Evolutionary conservation across 2,888 invertebrate genomes (phyloP), one percentile per base, ranked within the genome.

Genomic region (Podotricha telesiphe): DNA sequence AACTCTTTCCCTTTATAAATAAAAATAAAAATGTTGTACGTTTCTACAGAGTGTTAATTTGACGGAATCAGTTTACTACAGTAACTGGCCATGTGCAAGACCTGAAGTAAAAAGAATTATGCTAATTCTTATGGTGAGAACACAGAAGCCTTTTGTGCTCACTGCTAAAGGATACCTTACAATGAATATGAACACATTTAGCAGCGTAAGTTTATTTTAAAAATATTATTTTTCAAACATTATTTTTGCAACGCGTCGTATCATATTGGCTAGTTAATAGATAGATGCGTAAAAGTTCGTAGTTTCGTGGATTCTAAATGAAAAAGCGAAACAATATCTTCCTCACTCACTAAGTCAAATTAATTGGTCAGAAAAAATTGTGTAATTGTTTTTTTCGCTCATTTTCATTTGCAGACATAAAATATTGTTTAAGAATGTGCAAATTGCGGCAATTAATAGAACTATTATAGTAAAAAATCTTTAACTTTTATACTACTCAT

Each of bases 141-240:
- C 85, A 0, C 92, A 89, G 72, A 89, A 82, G 59, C 88, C 91
- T 0, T 84, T 91, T n/a, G 76, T 72, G 53, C 78, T 87, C 10
- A 86, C 86, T 8, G 91, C 87, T 0, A 88, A 85, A n/a, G 86
- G 87, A 5, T 89, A 82, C 55, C 67, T 87, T 8, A 79, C 74
- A 11, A 91, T 93, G 88, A 86, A 92, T 73, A 82, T 92, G 68
- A 80, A 83, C 61, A 88, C 89, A 6, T 90, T 87, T 59, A 80
- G 86, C 50, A 77, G 79, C n/a, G 91, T 92, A 79, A 82, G 87
- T 80, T 19, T 47, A 15, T 55, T 28, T 42, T 22, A 50, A 37
- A 56, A 17, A 13, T 11, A 22, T 34, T 47, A 10, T 48, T 13
- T 42, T 3, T n/a, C n/a, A n/a, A 42, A 42, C 13, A 13, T 3